Base-by-base conservation (phyloP, 1,140 invertebrate genomes). In the Monomorium pharaonis region DNA sequence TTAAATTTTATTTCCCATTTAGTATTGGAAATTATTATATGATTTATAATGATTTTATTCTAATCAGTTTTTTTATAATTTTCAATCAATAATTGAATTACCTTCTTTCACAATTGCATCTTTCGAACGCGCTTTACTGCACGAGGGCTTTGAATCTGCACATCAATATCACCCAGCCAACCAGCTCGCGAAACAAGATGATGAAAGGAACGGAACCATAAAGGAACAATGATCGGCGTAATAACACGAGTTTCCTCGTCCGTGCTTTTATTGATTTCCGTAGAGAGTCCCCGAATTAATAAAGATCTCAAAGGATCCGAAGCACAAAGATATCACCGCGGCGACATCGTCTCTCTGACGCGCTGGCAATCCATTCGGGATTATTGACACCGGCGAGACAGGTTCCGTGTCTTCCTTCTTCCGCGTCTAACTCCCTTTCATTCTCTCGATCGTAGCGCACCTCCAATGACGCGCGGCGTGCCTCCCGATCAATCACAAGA, bases 401-500 rank as follows among this genome's bases (percentile, higher is more conserved):
- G 27, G 69, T 60, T 83, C 37, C 42, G 10, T 69, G 24, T 18
- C 49, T 47, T 74, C 54, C 37, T 74, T 44, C 54, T 54, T 74
- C 65, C 69, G 67, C 33, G 24, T 58, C 10, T 21, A 10, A 30
- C 49, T 74, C 27, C 18, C 65, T 60, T 74, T 58, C 62, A 18
- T 84, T 75, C 37, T 37, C 54, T 60, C 76, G 18, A n/a, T n/a
- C 42, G 12, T 58, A 30, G 37, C 60, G 56, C 54, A 60, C 54
- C 54, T 30, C 37, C 47, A 54, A 75, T 67, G 84, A 81, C 75
- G 84, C 69, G 51, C 49, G 62, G 30, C 30, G 63, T 70, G 56
- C 44, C 69, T 84, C 75, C 63, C 63, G 33, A 65, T 70, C 67
- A 78, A 80, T 72, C 86, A 74, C 85, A 76, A 76, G 87, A 75